A percentile compares a stretch with the other conserved stretches of the same genome.
Evolutionary conservation across 1,140 invertebrate genomes (phyloP).

Genomic region (Formica selysi): DNA sequence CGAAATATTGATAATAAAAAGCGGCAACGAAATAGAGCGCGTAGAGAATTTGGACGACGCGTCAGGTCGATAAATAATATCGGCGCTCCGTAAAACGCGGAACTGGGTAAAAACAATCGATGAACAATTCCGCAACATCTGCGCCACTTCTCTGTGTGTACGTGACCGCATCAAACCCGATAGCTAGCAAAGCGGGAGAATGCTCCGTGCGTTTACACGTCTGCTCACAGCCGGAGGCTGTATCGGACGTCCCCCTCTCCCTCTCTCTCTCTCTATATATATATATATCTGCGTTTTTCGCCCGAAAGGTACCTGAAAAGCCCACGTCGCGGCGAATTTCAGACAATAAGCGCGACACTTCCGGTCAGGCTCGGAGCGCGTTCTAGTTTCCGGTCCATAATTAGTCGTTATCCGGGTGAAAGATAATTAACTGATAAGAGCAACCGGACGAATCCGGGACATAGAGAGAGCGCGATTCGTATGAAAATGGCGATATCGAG

Average conservation of each 20-base stretch:
- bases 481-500: slow-evolving; percentile 66
- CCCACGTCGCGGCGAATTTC: slow-evolving; percentile 59
- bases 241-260: slow-evolving; percentile 1
- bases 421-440: slow-evolving; percentile 81
- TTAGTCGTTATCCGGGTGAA: slow-evolving; percentile 76
- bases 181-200: slow-evolving; percentile 53
- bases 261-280: slow-evolving; percentile 1
- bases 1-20: slow-evolving; percentile 47
- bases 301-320: slow-evolving; percentile 34
- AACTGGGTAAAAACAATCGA: slow-evolving; percentile 63
- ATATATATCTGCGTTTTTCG: slow-evolving; percentile 8
- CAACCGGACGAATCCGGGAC: slow-evolving; percentile 66
- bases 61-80: slow-evolving; percentile 61
- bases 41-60: slow-evolving; percentile 35
- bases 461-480: slow-evolving; percentile 39
- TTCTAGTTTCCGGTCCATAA: slow-evolving; percentile 79
- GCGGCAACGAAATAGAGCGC: not conserved
- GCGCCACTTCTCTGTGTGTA: slow-evolving; percentile 61
- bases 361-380: slow-evolving; percentile 75
- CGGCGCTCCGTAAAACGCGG: slow-evolving; percentile 41
- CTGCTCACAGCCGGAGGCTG: slow-evolving; percentile 59
- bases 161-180: slow-evolving; percentile 63
- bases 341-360: slow-evolving; percentile 74
- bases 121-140: slow-evolving; percentile 64
- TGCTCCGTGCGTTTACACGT: slow-evolving; percentile 63